Conservation (phyloP, 1,140 invertebrate species). For the Camponotus floridanus region DNA sequence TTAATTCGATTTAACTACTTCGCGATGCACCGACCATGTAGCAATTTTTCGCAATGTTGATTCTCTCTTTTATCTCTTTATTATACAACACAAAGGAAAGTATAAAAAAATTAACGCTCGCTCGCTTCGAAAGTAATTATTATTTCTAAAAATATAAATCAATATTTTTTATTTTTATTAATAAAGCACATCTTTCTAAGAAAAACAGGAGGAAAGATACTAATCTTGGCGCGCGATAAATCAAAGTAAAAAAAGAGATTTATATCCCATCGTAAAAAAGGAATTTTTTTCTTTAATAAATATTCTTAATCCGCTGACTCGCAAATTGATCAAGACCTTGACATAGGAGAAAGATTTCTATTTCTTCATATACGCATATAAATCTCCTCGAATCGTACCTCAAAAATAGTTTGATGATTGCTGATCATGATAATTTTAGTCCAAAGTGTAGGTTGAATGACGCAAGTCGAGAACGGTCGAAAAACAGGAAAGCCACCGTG, state of each 20-base stretch:
- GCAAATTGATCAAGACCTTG: background rate
- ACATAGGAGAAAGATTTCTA: conserved; percentile 14
- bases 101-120: conserved; percentile 17
- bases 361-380: conserved; percentile 3
- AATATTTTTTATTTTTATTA: background rate
- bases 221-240: background rate
- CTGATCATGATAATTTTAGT: conserved; percentile 82
- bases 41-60: background rate
- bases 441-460: conserved; percentile 83
- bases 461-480: conserved; percentile 73
- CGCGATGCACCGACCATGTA: background rate
- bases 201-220: background rate
- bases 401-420: conserved; percentile 81
- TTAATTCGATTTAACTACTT: background rate
- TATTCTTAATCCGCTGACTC: background rate
- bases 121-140: background rate
- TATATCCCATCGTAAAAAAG: background rate
- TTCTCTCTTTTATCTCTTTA: conserved; percentile 5
- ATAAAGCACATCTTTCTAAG: background rate
- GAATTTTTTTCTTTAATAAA: background rate
- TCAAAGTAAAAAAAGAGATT: background rate
- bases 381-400: conserved; percentile 61
- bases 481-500: conserved; percentile 77
- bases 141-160: background rate
- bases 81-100: background rate